Evolutionary conservation across 2,113 vertebrate species (phyloP).

Genomic region (Hydrolagus affinis): DNA sequence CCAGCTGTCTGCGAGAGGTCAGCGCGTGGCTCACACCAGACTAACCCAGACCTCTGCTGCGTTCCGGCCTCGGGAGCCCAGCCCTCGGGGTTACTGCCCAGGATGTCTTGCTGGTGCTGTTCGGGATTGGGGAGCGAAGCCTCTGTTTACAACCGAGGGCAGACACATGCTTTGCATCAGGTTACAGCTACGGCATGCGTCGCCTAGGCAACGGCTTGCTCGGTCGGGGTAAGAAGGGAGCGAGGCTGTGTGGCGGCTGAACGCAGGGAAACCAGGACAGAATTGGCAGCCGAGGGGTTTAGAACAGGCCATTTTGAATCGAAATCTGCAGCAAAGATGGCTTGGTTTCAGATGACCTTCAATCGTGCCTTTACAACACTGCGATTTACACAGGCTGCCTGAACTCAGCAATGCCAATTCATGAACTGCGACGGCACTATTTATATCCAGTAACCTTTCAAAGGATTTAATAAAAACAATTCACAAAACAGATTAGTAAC

Average conservation of each 20-base stretch:
- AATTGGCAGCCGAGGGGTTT: neutral
- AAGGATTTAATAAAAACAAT: too few relatives aligned
- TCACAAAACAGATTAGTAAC: too few relatives aligned
- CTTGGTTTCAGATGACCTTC: neutral
- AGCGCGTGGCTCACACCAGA: conserved; percentile 15
- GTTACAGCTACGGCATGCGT: conserved; percentile 41
- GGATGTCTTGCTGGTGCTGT: conserved; percentile 12
- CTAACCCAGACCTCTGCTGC: conserved; percentile 25
- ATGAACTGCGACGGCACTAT: too few relatives aligned
- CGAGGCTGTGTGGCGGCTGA: conserved; percentile 19
- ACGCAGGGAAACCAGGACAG: conserved; percentile 16
- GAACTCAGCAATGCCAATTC: too few relatives aligned
- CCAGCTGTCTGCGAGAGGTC: conserved; percentile 15
- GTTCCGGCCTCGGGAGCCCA: conserved; percentile 28
- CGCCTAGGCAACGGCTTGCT: conserved; percentile 41
- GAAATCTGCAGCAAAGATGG: neutral
- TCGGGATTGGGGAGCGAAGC: conserved; percentile 33
- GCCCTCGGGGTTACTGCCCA: conserved; percentile 35
- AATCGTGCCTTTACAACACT: neutral
- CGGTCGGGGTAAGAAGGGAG: conserved; percentile 34
- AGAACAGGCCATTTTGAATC: conserved; percentile 13
- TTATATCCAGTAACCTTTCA: too few relatives aligned
- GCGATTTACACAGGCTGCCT: neutral
- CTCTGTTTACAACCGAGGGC: conserved; percentile 42
- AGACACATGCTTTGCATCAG: conserved; percentile 45